Conservation (phyloP, 2,797 vertebrate species). For the Falco rusticolus region DNA sequence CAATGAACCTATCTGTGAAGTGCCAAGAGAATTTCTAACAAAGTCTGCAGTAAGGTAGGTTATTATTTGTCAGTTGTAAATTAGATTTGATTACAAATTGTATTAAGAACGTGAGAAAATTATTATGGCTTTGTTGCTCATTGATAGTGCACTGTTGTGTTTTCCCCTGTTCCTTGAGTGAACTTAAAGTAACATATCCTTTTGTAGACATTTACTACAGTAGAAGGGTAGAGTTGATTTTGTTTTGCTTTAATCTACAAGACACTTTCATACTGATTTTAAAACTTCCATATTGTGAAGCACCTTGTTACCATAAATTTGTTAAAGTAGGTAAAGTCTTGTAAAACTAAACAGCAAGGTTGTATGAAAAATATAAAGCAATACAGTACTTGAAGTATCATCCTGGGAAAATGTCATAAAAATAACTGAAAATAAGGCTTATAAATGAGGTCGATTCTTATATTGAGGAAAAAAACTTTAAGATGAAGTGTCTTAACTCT, state of each 20-base stretch:
- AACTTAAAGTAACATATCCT: neutral
- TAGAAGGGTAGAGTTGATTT: neutral
- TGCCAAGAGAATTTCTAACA: neutral
- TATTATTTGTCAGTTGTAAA: neutral
- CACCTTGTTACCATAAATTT: neutral
- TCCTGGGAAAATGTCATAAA: neutral
- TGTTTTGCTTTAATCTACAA: neutral
- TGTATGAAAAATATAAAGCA: neutral
- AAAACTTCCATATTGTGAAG: neutral
- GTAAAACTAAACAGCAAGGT: neutral
- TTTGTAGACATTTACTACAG: neutral
- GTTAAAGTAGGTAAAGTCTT: neutral
- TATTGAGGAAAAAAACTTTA: neutral
- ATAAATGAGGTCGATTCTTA: neutral
- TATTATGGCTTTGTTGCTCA: accelerated
- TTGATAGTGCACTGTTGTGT: neutral
- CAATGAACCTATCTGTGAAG: neutral
- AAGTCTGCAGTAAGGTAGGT: neutral
- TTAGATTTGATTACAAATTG: neutral
- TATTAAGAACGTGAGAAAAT: neutral
- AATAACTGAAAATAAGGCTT: neutral
- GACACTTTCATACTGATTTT: neutral
- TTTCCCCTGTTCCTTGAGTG: neutral
- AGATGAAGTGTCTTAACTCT: neutral
- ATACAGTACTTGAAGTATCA: neutral